Evolutionary conservation across 2,888 invertebrate genomes (phyloP).

Genomic region (Lithophane socia): DNA sequence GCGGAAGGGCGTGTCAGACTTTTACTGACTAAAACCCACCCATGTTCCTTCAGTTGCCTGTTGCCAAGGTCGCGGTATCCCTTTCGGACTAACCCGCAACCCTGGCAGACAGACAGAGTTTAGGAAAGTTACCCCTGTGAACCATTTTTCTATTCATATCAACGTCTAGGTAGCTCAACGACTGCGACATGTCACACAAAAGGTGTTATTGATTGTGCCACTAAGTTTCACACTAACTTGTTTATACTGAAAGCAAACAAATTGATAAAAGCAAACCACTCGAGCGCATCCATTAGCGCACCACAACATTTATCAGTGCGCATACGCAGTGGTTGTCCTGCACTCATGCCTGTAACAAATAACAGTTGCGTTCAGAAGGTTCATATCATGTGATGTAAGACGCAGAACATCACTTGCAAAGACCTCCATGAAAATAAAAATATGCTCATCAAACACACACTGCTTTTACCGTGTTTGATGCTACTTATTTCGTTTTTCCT

Average conservation of each 20-base stretch:
- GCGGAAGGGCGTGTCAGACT: too few relatives aligned
- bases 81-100: too few relatives aligned
- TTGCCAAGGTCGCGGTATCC: too few relatives aligned
- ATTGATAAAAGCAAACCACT: constrained; percentile 50
- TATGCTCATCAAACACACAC: not conserved
- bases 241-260: constrained; percentile 45
- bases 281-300: constrained; percentile 43
- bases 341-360: constrained; percentile 1
- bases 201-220: constrained; percentile 7
- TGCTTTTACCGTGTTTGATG: not conserved
- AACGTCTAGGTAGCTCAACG: not conserved
- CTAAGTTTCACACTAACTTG: constrained; percentile 24
- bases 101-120: too few relatives aligned
- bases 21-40: too few relatives aligned
- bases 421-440: not conserved
- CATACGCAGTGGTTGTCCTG: constrained; percentile 37
- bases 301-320: constrained; percentile 43
- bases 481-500: not conserved
- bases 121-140: not conserved
- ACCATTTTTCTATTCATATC: not conserved
- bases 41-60: too few relatives aligned
- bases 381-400: not conserved
- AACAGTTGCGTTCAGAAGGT: constrained; percentile 17
- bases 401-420: not conserved
- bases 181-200: not conserved